Base-by-base conservation (phyloP, 2,888 invertebrate genomes). In the Eulithis testata region DNA sequence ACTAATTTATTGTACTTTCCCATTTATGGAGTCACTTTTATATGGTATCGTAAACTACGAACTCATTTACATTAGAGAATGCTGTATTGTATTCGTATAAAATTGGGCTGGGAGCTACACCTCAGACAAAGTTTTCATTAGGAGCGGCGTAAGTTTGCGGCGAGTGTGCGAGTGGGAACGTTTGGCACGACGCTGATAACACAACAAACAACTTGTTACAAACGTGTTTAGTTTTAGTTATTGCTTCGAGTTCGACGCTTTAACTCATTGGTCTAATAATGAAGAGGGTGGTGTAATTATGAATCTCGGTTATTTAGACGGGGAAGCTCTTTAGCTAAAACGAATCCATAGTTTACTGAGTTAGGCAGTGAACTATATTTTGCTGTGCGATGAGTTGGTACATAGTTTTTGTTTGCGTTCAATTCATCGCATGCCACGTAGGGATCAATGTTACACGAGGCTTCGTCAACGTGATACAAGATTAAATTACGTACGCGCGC, bases 181-280 rank as follows among this genome's bases (percentile, higher is more conserved):
- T 86, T 91, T 91, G 91, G 91, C 85, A 84, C 85, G 85, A 78
- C 84, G 85, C 91, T 91, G 92, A 93, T 93, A 93, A 92, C 90
- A 90, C 88, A 90, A 91, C 91, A 91, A 90, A 91, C 91, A 92
- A 91, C 90, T 93, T 91, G 92, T 92, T 92, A 91, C 91, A 90
- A 91, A 92, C 92, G 90, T 91, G 90, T 91, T 92, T 90, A 91
- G 91, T 91, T 91, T 91, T 90, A 91, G 91, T 90, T 91, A 91
- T 91, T 90, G 89, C 91, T 84, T 82, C 81, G 86, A 91, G 88
- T 91, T 91, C 89, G 90, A 89, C 87, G 88, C 83, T 89, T 89
- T 87, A 88, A 89, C 88, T 91, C 90, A 91, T 90, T 90, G 89
- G 80, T 88, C 87, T 85, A 87, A 87, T 90, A 90, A 90, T 89